Evolutionary conservation across 2,113 vertebrate species (phyloP), one percentile per base, ranked within the genome.

Genomic region (Todiramphus saurophagus): DNA sequence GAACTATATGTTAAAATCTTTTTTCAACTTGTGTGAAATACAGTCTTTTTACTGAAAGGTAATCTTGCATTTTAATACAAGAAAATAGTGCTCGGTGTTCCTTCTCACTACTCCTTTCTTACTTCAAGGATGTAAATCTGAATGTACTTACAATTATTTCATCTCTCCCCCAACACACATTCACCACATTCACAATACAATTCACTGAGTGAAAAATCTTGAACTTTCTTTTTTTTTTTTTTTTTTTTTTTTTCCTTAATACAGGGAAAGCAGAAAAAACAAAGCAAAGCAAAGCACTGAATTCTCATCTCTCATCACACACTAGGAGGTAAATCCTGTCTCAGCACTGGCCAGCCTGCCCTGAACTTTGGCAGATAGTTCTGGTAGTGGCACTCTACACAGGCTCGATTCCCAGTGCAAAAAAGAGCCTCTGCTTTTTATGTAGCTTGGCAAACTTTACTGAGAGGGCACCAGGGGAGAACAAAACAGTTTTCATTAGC

Each of bases 271-370:
- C 21, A 92, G 64, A 70, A 86, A 89, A 91, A 79, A 24, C 46
- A 69, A 91, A 83, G 63, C 31, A 76, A 83, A 89, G 39, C 51
- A 87, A 94, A 92, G 60, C 77, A 75, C 66, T 94, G 86, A 95
- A 93, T 95, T 94, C 69, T 94, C 93, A 91, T 95, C 89, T 96
- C 88, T 96, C 88, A 53, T 89, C 44, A 31, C 86, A 78, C 77
- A 50, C 80, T 87, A 79, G 94, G 94, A 92, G 77, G 86, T 93
- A 96, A 97, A 94, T 89, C 90, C 90, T 92, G 73, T 33, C 66
- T 92, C 86, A 90, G 64, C 9, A 1, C 69, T 69, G 88, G 77
- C 73, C 39, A 90, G 56, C 39, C 60, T 95, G 72, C 35, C 75
- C 35, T 78, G 86, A 89, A 66, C 76, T 94, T 86, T 68, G 53